phyloP scores from a whole-genome alignment of 2,888 invertebrate species.

The Calameuta filiformis region DNA sequence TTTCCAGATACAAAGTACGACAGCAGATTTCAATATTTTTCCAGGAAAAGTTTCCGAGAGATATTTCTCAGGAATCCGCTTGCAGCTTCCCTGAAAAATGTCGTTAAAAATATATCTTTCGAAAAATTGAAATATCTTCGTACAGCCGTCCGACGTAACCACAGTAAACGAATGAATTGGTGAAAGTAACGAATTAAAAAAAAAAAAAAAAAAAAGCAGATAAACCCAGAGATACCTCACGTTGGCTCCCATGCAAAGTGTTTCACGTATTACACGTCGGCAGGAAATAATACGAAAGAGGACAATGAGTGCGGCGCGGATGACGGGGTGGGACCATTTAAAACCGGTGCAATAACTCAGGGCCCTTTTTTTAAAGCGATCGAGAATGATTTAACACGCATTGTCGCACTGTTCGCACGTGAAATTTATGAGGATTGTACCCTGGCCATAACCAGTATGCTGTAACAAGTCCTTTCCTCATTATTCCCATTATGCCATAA shows the following conservation, averaged over 20 bases:
- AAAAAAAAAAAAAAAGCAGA: not conserved
- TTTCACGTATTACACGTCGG: not conserved
- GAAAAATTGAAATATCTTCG: not conserved
- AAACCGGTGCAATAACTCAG: constrained; percentile 42
- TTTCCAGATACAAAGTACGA: not conserved
- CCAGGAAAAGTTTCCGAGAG: not conserved
- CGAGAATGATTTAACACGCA: constrained; percentile 51
- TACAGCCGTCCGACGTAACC: not conserved
- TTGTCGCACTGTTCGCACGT: constrained; percentile 50
- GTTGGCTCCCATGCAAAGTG: not conserved
- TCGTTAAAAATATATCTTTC: not conserved
- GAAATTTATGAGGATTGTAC: constrained; percentile 42
- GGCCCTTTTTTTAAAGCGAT: constrained; percentile 39
- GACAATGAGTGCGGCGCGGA: not conserved
- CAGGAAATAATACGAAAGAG: not conserved
- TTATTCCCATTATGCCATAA: constrained; percentile 51
- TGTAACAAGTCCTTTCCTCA: constrained; percentile 43
- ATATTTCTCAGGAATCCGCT: not conserved
- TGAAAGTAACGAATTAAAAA: not conserved
- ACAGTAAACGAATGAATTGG: not conserved
- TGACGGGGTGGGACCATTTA: constrained; percentile 4
- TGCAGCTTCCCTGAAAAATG: not conserved
- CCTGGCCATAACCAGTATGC: constrained; percentile 34
- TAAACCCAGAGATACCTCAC: not conserved
- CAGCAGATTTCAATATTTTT: not conserved